phyloP scores from a whole-genome alignment of 2,113 vertebrate species.

The Origma solitaria region DNA sequence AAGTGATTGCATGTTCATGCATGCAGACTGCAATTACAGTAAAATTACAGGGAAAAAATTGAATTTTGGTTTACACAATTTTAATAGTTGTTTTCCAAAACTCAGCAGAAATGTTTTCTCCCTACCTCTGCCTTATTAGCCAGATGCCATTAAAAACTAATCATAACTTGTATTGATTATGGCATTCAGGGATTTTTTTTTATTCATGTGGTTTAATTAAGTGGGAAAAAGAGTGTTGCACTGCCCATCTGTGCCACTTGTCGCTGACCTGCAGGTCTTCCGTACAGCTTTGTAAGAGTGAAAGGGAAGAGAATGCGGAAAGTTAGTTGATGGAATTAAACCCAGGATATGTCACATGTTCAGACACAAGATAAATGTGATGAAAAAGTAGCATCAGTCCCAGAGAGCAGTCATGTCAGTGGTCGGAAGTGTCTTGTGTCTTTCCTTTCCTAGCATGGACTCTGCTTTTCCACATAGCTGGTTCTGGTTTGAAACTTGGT shows the following conservation, averaged over 20 bases:
- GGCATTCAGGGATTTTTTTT: background rate
- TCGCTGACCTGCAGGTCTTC: background rate
- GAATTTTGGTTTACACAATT: background rate
- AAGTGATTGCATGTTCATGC: background rate
- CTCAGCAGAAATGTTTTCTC: background rate
- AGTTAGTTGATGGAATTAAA: background rate
- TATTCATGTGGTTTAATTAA: background rate
- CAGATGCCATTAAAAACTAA: background rate
- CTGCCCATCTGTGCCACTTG: accelerated
- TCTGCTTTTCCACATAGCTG: accelerated
- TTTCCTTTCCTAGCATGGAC: background rate
- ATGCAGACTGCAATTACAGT: background rate
- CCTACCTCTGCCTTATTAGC: background rate
- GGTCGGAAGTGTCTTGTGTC: background rate
- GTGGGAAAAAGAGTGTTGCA: background rate
- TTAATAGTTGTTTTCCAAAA: background rate
- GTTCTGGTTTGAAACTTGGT: background rate
- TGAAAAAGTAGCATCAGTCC: background rate
- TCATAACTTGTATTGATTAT: background rate
- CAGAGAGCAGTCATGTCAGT: background rate
- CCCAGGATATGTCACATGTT: background rate
- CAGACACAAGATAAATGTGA: background rate
- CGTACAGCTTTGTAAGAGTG: background rate
- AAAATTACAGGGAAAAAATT: background rate
- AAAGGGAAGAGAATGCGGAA: background rate